Conservation (phyloP, 2,113 vertebrate genomes). For the Neopipo cinnamomea region DNA sequence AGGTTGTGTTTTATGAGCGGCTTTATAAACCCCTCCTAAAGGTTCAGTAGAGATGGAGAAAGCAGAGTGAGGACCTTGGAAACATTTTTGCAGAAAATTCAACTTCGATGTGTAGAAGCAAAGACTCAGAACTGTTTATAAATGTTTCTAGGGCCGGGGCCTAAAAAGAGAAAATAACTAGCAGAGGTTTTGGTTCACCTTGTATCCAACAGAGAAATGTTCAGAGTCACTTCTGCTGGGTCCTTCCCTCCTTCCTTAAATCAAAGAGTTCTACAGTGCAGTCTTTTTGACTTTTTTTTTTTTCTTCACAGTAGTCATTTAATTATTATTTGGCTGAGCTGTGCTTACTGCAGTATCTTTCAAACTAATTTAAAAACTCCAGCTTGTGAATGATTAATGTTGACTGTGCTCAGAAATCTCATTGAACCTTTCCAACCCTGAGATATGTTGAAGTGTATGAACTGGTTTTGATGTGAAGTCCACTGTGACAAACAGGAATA, state of each 20-base stretch:
- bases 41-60: neutral
- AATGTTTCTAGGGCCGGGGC: neutral
- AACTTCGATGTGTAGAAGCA: neutral
- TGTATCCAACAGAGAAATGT: neutral
- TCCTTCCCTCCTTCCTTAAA: neutral
- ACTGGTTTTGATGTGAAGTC: neutral
- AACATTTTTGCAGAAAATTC: neutral
- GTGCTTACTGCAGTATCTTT: neutral
- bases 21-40: neutral
- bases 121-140: neutral
- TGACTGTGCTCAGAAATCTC: neutral
- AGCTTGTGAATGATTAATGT: constrained; percentile 23
- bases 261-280: neutral
- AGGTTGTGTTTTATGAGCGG: neutral
- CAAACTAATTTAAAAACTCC: constrained; percentile 11
- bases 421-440: neutral
- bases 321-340: constrained; percentile 35
- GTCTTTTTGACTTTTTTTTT: neutral
- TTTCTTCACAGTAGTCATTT: neutral
- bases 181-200: neutral
- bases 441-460: neutral
- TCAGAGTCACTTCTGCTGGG: neutral
- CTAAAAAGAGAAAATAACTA: neutral
- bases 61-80: neutral
- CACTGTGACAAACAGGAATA: neutral